Percentiles rank a stretch among this genome's conserved stretches.
Evolutionary conservation across 1,140 invertebrate genomes (phyloP).

Genomic region (Eurosta solidaginis): DNA sequence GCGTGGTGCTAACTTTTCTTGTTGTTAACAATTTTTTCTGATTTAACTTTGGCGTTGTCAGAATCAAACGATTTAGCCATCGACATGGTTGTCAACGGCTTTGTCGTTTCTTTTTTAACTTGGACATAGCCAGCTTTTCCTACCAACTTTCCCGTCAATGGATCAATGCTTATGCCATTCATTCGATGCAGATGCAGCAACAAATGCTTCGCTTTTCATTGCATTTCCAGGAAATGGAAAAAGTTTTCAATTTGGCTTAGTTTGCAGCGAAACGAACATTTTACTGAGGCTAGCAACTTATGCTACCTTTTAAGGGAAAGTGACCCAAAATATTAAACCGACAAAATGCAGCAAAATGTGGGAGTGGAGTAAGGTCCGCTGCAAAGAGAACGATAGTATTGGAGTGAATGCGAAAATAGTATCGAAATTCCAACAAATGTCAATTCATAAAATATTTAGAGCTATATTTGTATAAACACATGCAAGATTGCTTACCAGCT

Average conservation of each 20-base stretch:
- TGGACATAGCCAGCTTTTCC: too few species aligned
- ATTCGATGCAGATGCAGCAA: neutral
- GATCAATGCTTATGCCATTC: neutral
- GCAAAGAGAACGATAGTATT: neutral
- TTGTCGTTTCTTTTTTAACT: neutral
- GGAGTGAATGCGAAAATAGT: neutral
- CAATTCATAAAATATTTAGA: too few species aligned
- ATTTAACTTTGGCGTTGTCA: constrained; percentile 13
- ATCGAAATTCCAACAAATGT: neutral
- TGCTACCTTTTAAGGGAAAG: too few species aligned
- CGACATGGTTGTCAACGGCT: neutral
- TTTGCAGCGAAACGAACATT: neutral
- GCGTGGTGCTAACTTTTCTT: neutral
- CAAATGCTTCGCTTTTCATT: too few species aligned
- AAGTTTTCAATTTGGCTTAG: constrained; percentile 18
- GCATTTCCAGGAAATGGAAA: constrained; percentile 14
- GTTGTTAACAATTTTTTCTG: constrained; percentile 21
- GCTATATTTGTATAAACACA: too few species aligned
- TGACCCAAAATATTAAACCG: neutral
- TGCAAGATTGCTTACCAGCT: too few species aligned
- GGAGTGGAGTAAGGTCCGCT: neutral
- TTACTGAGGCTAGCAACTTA: neutral
- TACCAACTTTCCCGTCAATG: neutral
- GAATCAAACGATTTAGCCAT: neutral
- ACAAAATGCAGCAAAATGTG: neutral